Percentiles rank a stretch among this genome's conserved stretches.
Conservation (phyloP, 2,797 vertebrate genomes). For the Chelon labrosus region DNA sequence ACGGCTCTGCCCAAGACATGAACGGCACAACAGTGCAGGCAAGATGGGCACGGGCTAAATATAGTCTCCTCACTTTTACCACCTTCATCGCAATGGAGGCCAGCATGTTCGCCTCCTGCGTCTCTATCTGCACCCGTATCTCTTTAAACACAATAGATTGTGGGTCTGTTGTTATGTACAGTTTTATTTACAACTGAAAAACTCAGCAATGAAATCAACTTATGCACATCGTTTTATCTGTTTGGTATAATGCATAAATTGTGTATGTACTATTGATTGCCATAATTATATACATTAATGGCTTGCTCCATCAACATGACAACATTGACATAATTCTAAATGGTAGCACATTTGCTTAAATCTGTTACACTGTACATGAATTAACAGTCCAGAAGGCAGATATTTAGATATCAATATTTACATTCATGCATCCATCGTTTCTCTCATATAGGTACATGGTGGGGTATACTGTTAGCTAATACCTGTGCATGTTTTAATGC, state of each 20-base stretch:
- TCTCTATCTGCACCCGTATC: constrained; percentile 7
- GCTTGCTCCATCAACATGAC: constrained; percentile 91
- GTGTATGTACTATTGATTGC: constrained; percentile 88
- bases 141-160: constrained; percentile 60
- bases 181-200: constrained; percentile 99
- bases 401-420: constrained; percentile 89
- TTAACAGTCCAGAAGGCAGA: constrained; percentile 91
- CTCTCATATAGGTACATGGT: constrained; percentile 79
- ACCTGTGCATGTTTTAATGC: constrained; percentile 78
- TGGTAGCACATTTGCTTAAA: constrained; percentile 82
- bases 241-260: constrained; percentile 90
- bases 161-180: constrained; percentile 82
- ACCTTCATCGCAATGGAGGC: constrained; percentile 9
- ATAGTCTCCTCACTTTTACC: constrained; percentile 48
- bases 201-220: constrained; percentile 88
- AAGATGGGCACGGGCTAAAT: constrained; percentile 52
- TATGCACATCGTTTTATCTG: constrained; percentile 83
- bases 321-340: constrained; percentile 84
- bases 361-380: constrained; percentile 85
- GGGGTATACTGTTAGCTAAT: constrained; percentile 76
- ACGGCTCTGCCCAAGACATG: constrained; percentile 49
- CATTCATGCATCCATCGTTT: constrained; percentile 92
- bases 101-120: constrained; percentile 23
- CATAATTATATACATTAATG: constrained; percentile 87
- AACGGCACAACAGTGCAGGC: constrained; percentile 33